Conservation (phyloP, 2,113 vertebrate species). For the Strix uralensis region DNA sequence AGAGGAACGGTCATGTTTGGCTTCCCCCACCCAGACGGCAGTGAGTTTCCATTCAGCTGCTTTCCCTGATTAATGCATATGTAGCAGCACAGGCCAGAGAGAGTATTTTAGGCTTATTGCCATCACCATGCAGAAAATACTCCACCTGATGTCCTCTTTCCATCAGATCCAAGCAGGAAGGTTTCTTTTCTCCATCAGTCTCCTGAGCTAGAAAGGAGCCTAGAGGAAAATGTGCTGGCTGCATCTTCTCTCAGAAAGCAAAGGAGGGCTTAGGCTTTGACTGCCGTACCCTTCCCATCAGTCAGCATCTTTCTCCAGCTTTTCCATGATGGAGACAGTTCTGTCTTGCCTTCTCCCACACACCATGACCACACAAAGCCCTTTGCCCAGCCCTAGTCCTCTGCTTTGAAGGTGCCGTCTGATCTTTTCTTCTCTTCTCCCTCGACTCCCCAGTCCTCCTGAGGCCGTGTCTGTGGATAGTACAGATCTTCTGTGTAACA, state of each 20-base stretch:
- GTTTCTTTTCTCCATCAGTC: background rate
- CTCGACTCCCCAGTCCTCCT: background rate
- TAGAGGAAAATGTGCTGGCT: background rate
- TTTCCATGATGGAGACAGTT: background rate
- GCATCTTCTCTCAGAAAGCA: background rate
- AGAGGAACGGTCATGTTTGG: background rate
- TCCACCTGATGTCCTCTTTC: background rate
- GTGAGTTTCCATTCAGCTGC: background rate
- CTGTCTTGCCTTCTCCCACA: background rate
- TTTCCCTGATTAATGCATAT: background rate
- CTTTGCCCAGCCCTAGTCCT: background rate
- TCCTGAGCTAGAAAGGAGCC: background rate
- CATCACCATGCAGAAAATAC: background rate
- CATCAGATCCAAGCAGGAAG: background rate
- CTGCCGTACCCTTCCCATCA: accelerated
- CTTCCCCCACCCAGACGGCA: background rate
- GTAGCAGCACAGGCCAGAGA: background rate
- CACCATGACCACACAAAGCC: background rate
- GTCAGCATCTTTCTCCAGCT: background rate
- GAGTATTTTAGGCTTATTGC: background rate
- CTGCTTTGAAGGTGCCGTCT: background rate
- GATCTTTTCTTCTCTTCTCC: background rate
- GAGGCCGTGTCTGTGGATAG: background rate
- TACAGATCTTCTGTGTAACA: background rate
- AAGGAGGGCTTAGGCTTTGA: background rate